These are phyloP conservation scores for Dasyurus viverrinus DNA, from an alignment of 2,113 vertebrate genomes.

Conservation along the genomic window DNA sequence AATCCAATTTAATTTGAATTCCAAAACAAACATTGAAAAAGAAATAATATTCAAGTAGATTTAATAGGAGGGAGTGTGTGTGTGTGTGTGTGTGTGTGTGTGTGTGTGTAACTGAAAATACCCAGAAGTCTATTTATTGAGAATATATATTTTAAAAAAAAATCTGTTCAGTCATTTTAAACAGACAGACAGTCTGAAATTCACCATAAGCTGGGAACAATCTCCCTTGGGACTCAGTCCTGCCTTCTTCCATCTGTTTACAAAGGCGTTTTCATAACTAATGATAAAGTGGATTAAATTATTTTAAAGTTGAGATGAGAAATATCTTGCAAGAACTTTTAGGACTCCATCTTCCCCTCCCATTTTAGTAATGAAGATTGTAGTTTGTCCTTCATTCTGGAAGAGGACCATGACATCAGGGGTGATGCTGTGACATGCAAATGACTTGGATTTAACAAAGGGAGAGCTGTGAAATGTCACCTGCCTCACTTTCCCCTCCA, in stretches of 20 bases:
- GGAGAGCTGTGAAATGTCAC: too few species aligned
- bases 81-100: not conserved
- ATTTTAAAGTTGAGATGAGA: not conserved
- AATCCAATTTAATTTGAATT: not conserved
- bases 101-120: not conserved
- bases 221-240: not conserved
- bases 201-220: not conserved
- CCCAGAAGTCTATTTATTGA: constrained; percentile 2
- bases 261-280: not conserved
- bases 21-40: constrained; percentile 13
- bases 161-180: not conserved
- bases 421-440: too few species aligned
- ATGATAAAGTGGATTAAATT: not conserved
- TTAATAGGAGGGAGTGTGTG: not conserved
- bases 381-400: too few species aligned
- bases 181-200: not conserved
- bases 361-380: not conserved
- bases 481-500: too few species aligned
- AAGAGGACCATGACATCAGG: too few species aligned
- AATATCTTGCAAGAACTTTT: not conserved
- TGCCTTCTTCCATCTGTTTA: not conserved
- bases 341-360: not conserved
- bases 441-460: too few species aligned
- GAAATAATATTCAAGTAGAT: not conserved
- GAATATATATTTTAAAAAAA: constrained; percentile 7